Conservation (phyloP, 2,888 invertebrate species). For the Cheilosia urbana region DNA sequence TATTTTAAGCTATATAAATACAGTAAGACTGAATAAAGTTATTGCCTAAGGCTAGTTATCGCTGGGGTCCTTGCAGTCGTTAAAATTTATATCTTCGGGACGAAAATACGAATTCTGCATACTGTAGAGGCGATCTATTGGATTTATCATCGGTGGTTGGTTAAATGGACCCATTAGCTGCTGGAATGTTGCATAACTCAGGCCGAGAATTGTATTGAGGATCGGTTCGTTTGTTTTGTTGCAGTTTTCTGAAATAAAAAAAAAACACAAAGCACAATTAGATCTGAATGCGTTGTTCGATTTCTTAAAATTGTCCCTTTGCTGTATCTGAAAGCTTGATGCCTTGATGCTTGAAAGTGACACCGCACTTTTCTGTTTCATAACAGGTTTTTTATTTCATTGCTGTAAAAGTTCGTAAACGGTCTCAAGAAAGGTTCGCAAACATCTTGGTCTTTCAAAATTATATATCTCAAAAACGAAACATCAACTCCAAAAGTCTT, state of each 20-base stretch:
- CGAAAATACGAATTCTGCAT: slow-evolving; percentile 88
- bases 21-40: slow-evolving; percentile 35
- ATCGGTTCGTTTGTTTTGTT: slow-evolving; percentile 83
- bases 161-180: slow-evolving; percentile 84
- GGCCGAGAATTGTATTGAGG: slow-evolving; percentile 82
- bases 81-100: slow-evolving; percentile 84
- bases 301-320: no score
- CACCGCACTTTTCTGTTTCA: no score
- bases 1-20: slow-evolving; percentile 61
- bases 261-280: no score
- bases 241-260: slow-evolving; percentile 81
- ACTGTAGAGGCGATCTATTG: slow-evolving; percentile 87
- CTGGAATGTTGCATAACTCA: slow-evolving; percentile 83
- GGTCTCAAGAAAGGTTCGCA: no score
- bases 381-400: no score
- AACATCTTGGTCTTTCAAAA: no score
- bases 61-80: slow-evolving; percentile 80
- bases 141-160: slow-evolving; percentile 85
- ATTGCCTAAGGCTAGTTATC: slow-evolving; percentile 77
- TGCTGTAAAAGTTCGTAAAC: no score
- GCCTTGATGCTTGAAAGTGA: no score
- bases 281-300: no score
- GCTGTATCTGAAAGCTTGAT: no score
- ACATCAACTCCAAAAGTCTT: no score
- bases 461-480: no score